A percentile compares a stretch with the other conserved stretches of the same genome.
Conservation (phyloP, 2,113 vertebrate species). For the Tiliqua scincoides region DNA sequence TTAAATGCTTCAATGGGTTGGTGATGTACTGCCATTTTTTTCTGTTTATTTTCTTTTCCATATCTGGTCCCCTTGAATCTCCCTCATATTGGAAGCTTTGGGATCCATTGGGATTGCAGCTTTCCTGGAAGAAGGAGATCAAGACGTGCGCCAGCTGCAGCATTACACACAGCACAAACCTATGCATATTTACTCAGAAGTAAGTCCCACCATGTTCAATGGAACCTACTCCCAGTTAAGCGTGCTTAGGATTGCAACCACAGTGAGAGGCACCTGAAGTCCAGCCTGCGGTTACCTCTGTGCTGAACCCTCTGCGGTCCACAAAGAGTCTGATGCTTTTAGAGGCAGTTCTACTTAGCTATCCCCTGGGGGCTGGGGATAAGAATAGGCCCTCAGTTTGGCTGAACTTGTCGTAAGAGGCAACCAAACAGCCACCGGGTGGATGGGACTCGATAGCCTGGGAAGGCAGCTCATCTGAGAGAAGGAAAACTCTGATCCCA, state of each 20-base stretch:
- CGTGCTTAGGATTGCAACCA: no score
- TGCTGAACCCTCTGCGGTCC: not conserved
- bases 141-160: not conserved
- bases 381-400: no score
- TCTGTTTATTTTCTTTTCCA: not conserved
- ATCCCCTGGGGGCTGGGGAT: no score
- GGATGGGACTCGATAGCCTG: no score
- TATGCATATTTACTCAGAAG: not conserved
- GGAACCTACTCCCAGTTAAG: no score
- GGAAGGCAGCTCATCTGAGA: no score
- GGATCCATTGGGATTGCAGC: not conserved
- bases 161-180: no score
- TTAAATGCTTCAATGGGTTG: not conserved
- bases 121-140: not conserved
- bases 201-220: no score
- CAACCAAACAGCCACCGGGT: no score
- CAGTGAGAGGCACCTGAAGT: not conserved
- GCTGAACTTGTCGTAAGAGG: no score
- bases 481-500: no score
- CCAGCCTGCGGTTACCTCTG: not conserved
- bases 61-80: not conserved
- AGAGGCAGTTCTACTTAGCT: not conserved
- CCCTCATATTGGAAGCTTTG: not conserved
- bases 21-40: not conserved
- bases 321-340: not conserved